phyloP scores from a whole-genome alignment of 2,113 vertebrate species.

The Gasterosteus aculeatus region DNA sequence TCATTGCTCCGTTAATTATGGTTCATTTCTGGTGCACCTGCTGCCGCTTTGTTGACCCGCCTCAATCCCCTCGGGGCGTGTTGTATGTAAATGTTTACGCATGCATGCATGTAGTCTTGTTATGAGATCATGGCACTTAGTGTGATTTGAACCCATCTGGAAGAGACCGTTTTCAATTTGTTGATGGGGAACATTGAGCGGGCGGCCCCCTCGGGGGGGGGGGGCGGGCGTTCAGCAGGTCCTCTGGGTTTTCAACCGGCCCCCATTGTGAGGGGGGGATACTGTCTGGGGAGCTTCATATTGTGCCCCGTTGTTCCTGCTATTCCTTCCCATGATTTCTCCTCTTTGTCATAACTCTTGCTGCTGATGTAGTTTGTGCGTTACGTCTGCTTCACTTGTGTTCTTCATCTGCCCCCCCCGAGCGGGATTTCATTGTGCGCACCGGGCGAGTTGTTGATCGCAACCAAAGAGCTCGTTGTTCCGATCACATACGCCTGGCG shows the following conservation, averaged over 20 bases:
- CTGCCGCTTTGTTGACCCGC: slow-evolving; percentile 37
- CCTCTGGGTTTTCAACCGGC: slow-evolving; percentile 58
- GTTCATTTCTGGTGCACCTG: slow-evolving; percentile 56
- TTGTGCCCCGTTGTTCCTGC: slow-evolving; percentile 23
- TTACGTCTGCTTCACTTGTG: slow-evolving; percentile 34
- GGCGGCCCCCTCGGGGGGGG: slow-evolving; percentile 55
- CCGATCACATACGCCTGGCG: slow-evolving; percentile 25
- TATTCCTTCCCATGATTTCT: slow-evolving; percentile 26
- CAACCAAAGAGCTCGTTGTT: slow-evolving; percentile 52
- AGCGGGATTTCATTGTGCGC: slow-evolving; percentile 55
- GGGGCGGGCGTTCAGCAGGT: slow-evolving; percentile 57
- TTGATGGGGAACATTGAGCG: slow-evolving; percentile 70
- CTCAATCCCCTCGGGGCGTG: slow-evolving; percentile 7
- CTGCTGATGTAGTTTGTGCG: slow-evolving; percentile 30
- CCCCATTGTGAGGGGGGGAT: slow-evolving; percentile 35
- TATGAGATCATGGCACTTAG: slow-evolving; percentile 70
- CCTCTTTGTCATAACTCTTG: slow-evolving; percentile 16
- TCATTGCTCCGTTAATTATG: slow-evolving; percentile 39
- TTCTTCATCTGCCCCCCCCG: slow-evolving; percentile 27
- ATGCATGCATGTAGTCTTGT: slow-evolving; percentile 51
- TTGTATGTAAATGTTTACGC: slow-evolving; percentile 46
- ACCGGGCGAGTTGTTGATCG: slow-evolving; percentile 46
- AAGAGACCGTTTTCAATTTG: slow-evolving; percentile 68
- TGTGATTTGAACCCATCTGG: slow-evolving; percentile 73
- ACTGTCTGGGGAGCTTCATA: slow-evolving; percentile 33